These are phyloP conservation scores for Ginglymostoma cirratum DNA, from an alignment of 2,113 vertebrate species.

Conservation along the genomic window DNA sequence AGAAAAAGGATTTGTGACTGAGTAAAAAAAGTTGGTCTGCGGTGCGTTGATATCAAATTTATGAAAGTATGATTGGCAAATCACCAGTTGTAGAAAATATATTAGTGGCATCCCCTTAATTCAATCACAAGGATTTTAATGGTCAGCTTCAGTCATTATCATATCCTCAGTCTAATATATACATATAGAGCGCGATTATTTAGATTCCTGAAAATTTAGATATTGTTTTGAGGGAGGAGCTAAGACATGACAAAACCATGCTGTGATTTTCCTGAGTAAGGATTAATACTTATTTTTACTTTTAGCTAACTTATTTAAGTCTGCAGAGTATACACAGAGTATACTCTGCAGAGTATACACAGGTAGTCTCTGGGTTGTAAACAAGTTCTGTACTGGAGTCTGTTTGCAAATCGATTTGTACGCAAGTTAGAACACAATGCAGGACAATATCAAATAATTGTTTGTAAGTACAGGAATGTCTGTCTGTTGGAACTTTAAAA, in stretches of 20 bases:
- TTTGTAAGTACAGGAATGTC: too few species aligned
- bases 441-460: too few species aligned
- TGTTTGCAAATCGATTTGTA: too few species aligned
- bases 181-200: not conserved
- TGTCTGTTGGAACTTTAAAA: too few species aligned
- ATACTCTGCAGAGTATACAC: not conserved
- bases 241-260: not conserved
- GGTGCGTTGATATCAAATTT: not conserved
- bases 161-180: not conserved
- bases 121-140: not conserved
- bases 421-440: too few species aligned
- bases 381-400: too few species aligned
- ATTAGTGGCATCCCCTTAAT: not conserved
- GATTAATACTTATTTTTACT: not conserved
- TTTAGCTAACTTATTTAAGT: not conserved
- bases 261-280: not conserved
- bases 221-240: not conserved
- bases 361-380: not conserved
- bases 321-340: not conserved
- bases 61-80: not conserved
- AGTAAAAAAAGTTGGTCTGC: not conserved
- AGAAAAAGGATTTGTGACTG: not conserved
- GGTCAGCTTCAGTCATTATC: not conserved
- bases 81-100: not conserved
- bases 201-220: not conserved